Evolutionary conservation across 2,888 invertebrate genomes (phyloP).

Genomic region (Malachius bipustulatus): DNA sequence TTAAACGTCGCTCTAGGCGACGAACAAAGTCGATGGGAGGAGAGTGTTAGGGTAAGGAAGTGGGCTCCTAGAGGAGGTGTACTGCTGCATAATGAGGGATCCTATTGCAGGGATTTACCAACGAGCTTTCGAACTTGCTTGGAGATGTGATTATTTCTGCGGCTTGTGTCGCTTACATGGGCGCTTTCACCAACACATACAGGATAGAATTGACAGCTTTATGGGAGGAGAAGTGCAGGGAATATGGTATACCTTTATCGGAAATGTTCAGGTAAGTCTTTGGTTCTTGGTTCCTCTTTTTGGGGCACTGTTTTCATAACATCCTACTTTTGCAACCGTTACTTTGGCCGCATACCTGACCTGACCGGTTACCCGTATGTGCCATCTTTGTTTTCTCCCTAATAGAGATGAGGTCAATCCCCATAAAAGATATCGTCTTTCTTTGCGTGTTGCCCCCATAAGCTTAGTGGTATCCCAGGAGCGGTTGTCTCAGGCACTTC

Average conservation of each 20-base stretch:
- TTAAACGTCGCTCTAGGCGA: constrained; percentile 78
- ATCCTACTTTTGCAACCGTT: too few species aligned
- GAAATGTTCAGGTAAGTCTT: constrained; percentile 46
- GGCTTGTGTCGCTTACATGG: constrained; percentile 81
- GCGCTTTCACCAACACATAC: constrained; percentile 71
- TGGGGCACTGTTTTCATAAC: too few species aligned
- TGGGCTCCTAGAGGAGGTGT: not conserved
- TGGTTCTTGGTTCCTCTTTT: too few species aligned
- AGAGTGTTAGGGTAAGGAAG: constrained; percentile 48
- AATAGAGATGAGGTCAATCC: too few species aligned
- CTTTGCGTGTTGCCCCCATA: too few species aligned
- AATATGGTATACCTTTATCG: constrained; percentile 59
- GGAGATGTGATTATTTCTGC: constrained; percentile 83
- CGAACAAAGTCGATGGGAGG: constrained; percentile 76
- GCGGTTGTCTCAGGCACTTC: too few species aligned
- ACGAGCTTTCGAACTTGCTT: constrained; percentile 57
- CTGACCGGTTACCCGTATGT: too few species aligned
- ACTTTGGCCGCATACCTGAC: too few species aligned
- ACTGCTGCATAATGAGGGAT: too few species aligned
- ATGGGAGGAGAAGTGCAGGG: constrained; percentile 59
- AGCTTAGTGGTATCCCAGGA: too few species aligned
- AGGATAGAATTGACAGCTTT: constrained; percentile 50
- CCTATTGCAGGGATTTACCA: constrained; percentile 45
- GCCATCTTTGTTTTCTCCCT: too few species aligned
- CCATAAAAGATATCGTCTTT: too few species aligned